Evolutionary conservation across 2,888 invertebrate genomes (phyloP).

Genomic region (Eudemis profundana): DNA sequence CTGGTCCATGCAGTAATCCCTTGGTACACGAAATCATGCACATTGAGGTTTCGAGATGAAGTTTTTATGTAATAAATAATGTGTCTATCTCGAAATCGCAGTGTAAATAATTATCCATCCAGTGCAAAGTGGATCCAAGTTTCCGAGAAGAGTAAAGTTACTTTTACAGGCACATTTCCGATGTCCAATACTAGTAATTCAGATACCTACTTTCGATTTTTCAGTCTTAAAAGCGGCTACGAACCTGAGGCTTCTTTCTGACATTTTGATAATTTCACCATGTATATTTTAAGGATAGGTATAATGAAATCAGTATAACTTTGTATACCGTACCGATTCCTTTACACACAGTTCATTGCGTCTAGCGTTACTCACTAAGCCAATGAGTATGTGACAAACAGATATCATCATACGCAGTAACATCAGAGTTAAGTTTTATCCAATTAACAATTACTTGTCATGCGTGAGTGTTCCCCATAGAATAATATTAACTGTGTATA

Average conservation of each 20-base stretch:
- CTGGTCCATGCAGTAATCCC: constrained; percentile 29
- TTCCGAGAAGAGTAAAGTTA: too few relatives aligned
- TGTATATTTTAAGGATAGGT: not conserved
- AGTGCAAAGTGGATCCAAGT: not conserved
- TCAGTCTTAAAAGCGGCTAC: not conserved
- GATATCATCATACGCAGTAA: constrained; percentile 82
- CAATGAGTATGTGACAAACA: constrained; percentile 50
- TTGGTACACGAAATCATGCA: constrained; percentile 7
- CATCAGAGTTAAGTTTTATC: constrained; percentile 69
- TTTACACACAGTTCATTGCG: constrained; percentile 24
- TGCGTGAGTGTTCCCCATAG: constrained; percentile 61
- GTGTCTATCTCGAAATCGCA: constrained; percentile 9
- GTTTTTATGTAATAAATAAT: not conserved
- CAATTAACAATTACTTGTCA: constrained; percentile 67
- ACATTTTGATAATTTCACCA: not conserved
- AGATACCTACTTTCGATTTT: not conserved
- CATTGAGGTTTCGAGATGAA: constrained; percentile 16
- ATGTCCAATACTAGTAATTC: not conserved
- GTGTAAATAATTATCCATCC: not conserved
- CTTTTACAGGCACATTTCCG: not conserved
- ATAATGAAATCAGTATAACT: not conserved
- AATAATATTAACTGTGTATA: constrained; percentile 50
- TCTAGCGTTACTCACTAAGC: not conserved
- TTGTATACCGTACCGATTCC: constrained; percentile 4
- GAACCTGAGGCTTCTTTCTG: not conserved